Evolutionary conservation across 2,888 invertebrate genomes (phyloP).

Genomic region (Congeria kusceri): DNA sequence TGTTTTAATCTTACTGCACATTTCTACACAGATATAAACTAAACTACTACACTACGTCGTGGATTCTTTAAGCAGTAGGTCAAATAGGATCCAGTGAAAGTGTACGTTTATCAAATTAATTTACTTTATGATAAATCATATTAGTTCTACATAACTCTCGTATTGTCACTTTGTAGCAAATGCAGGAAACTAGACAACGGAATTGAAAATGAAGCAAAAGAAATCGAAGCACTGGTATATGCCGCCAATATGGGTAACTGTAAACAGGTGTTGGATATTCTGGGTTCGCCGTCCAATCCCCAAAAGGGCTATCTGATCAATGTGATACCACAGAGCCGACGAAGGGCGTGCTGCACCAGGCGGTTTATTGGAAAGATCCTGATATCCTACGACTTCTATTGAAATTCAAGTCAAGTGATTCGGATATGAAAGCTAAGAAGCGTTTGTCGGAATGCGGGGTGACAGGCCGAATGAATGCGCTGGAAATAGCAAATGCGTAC

Average conservation of each 20-base stretch:
- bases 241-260: conserved; percentile 57
- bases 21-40: too few species aligned
- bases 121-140: too few species aligned
- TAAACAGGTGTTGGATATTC: conserved; percentile 46
- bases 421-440: conserved; percentile 48
- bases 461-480: conserved; percentile 42
- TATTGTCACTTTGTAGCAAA: neutral
- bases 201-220: conserved; percentile 47
- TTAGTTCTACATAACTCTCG: too few species aligned
- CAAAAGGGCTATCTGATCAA: conserved; percentile 52
- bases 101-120: too few species aligned
- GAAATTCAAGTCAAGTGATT: conserved; percentile 46
- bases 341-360: conserved; percentile 65
- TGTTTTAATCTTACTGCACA: too few species aligned
- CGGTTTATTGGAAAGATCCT: conserved; percentile 56
- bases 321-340: conserved; percentile 59
- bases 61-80: too few species aligned
- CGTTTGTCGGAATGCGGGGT: conserved; percentile 52
- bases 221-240: conserved; percentile 37
- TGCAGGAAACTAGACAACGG: conserved; percentile 7
- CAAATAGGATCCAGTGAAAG: too few species aligned
- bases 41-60: too few species aligned
- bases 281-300: conserved; percentile 51
- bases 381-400: conserved; percentile 43
- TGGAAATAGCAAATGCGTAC: conserved; percentile 56